Conservation (phyloP, 1,140 invertebrate genomes). For the Philaenus spumarius region DNA sequence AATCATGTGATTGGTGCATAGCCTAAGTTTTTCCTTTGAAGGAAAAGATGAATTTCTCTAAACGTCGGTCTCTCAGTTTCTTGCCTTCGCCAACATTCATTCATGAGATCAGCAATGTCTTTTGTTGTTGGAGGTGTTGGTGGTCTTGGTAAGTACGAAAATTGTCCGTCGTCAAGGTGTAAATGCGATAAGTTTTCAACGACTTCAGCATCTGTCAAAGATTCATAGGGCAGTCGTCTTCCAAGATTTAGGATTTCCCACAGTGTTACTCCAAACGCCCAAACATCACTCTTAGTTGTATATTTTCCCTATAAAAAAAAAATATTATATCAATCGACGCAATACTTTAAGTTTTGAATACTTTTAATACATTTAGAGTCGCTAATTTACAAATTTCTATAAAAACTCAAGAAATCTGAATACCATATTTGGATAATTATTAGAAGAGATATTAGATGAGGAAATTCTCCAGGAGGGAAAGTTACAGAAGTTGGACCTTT, state of each 20-base stretch:
- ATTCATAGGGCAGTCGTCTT: conserved; percentile 60
- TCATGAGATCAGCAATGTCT: conserved; percentile 84
- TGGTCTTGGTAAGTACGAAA: conserved; percentile 58
- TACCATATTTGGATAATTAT: background rate
- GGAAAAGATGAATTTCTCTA: conserved; percentile 77
- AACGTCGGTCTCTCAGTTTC: conserved; percentile 74
- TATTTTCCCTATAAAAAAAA: conserved; percentile 45
- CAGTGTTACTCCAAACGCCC: conserved; percentile 68
- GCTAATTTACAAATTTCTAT: background rate
- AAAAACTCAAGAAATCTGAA: background rate
- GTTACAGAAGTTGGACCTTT: too few relatives aligned
- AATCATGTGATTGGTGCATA: conserved; percentile 46
- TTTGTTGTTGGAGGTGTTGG: conserved; percentile 53
- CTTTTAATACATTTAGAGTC: background rate
- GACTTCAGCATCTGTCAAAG: conserved; percentile 60
- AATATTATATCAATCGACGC: background rate
- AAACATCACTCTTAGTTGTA: conserved; percentile 53
- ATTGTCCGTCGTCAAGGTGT: conserved; percentile 50
- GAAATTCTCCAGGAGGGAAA: too few relatives aligned
- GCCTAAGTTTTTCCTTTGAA: conserved; percentile 76
- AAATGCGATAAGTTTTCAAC: conserved; percentile 62
- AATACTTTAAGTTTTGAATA: background rate
- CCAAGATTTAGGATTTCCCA: conserved; percentile 70
- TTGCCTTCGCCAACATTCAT: conserved; percentile 81
- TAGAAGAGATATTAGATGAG: too few relatives aligned